Conservation (phyloP, 2,888 invertebrate species). For the Lasius fuliginosus region DNA sequence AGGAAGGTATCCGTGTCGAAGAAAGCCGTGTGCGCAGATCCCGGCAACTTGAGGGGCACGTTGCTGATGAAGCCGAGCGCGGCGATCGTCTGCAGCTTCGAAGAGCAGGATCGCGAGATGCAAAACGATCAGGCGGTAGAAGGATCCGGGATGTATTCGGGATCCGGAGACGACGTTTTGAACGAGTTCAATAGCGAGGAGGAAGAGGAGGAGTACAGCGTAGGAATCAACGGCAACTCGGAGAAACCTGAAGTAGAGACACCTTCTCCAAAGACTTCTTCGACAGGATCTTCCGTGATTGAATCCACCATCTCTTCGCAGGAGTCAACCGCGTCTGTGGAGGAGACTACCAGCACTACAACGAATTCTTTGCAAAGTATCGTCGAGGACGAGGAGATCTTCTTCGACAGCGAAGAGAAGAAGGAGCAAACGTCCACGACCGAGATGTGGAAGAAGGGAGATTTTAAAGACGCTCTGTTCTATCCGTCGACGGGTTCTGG, state of each 20-base stretch:
- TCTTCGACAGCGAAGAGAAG: constrained; percentile 72
- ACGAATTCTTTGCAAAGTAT: constrained; percentile 34
- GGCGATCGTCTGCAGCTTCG: constrained; percentile 76
- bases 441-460: constrained; percentile 41
- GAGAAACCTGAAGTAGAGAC: constrained; percentile 61
- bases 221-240: not conserved
- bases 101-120: constrained; percentile 81
- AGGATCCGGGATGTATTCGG: constrained; percentile 83
- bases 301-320: not conserved
- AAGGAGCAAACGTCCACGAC: constrained; percentile 40
- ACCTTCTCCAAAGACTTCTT: constrained; percentile 47
- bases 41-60: constrained; percentile 87
- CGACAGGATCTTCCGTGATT: constrained; percentile 30
- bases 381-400: constrained; percentile 69
- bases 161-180: constrained; percentile 69
- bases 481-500: constrained; percentile 83
- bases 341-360: not conserved
- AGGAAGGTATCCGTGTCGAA: constrained; percentile 80
- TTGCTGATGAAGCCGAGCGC: constrained; percentile 88
- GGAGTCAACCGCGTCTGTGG: not conserved
- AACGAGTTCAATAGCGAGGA: constrained; percentile 49
- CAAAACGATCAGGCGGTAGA: constrained; percentile 89
- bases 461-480: constrained; percentile 74
- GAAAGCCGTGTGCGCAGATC: constrained; percentile 88
- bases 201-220: constrained; percentile 77